Evolutionary conservation across 2,888 invertebrate species (phyloP).

Genomic region (Drosophila limbata): DNA sequence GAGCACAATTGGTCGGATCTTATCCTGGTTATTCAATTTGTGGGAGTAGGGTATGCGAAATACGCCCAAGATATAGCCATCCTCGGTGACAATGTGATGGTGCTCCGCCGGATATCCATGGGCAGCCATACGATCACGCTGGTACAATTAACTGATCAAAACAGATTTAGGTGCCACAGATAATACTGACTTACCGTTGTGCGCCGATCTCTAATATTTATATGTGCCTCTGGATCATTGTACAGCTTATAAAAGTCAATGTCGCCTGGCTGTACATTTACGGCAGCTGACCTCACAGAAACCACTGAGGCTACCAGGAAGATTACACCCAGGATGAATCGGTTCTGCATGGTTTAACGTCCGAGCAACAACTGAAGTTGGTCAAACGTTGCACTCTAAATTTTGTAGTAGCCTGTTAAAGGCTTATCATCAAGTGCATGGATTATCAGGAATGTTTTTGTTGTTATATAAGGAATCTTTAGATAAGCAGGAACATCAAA

Average conservation of each 20-base stretch:
- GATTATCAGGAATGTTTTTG: conserved; percentile 16
- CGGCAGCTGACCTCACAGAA: conserved; percentile 19
- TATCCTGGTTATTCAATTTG: conserved; percentile 64
- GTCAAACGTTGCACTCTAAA: background rate
- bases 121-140: conserved; percentile 81
- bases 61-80: conserved; percentile 76
- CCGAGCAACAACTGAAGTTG: conserved; percentile 21
- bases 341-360: conserved; percentile 24
- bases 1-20: conserved; percentile 81
- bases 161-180: background rate
- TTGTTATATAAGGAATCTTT: conserved; percentile 5
- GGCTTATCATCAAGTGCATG: conserved; percentile 35
- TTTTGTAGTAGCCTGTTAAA: no score
- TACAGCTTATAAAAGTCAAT: conserved; percentile 64
- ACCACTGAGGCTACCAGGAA: background rate
- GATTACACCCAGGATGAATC: background rate
- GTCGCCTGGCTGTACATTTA: conserved; percentile 21
- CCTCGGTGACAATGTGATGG: conserved; percentile 85
- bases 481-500: conserved; percentile 23
- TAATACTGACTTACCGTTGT: conserved; percentile 53
- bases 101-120: conserved; percentile 89
- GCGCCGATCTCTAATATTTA: conserved; percentile 32
- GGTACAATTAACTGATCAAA: background rate
- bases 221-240: conserved; percentile 62
- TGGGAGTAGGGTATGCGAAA: conserved; percentile 80